Evolutionary conservation across 2,113 vertebrate genomes (phyloP), one percentile per base, ranked within the genome.

Genomic region (Galemys pyrenaicus): DNA sequence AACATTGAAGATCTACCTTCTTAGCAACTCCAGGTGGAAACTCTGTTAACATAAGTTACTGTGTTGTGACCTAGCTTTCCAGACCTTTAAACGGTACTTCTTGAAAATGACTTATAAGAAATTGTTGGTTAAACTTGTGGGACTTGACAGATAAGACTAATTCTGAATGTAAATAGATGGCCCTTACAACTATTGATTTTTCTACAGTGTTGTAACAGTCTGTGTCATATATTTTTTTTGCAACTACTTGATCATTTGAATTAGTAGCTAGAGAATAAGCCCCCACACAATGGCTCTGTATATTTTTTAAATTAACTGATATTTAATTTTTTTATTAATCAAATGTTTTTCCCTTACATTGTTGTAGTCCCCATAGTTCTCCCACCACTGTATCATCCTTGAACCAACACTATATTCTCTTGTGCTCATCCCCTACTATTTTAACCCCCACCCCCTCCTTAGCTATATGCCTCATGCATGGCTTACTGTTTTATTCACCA

Each of bases 61-160:
- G n/a, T 58, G 13, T 39, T 75, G 17, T 74, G 30, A 26, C 26
- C 28, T 62, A 39, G 49, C 35, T 68, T 6, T 10, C 39, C 26
- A 89, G 62, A 60, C 30, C 73, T 77, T 90, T 88, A 77, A 73
- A 74, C 73, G 90, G 10, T 26, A 6, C 91, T 74, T 95, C 41
- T 87, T 78, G 46, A 82, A 65, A 87, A 84, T 86, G 30, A 94
- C 35, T 77, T 5, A 37, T 79, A 70, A 68, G 35, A 39, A 70
- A 15, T 90, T 87, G 56, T 26, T 60, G 4, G 32, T 91, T n/a
- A 85, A 65, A 92, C 15, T 78, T 70, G 24, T 77, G 17, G 30
- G 39, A 39, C 46, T 86, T 93, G 17, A 92, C 46, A 77, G 60
- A 77, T 78, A 54, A 96, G 56, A 84, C 22, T 44, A 75, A 87